Conservation (phyloP, 2,888 invertebrate species). For the Heliconius erato region DNA sequence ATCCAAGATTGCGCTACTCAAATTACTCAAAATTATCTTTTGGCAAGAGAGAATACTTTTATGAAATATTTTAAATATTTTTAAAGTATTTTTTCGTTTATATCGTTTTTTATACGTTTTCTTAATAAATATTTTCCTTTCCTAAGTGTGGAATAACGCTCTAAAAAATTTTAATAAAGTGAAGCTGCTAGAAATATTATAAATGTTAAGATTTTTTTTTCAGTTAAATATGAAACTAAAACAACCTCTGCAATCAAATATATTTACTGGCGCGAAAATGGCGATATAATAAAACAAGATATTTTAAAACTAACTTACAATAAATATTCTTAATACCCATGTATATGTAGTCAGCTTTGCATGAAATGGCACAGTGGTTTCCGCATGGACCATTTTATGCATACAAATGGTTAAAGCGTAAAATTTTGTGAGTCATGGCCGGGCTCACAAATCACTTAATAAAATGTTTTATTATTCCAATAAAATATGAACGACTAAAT, state of each 20-base stretch:
- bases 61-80: no score
- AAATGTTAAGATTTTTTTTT: background rate
- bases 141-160: no score
- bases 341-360: conserved; percentile 3
- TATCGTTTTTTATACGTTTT: no score
- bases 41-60: no score
- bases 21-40: no score
- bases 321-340: background rate
- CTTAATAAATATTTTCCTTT: no score
- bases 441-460: conserved; percentile 33
- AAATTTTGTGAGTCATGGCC: conserved; percentile 39
- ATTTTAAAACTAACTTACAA: background rate
- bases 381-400: conserved; percentile 38
- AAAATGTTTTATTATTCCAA: conserved; percentile 9
- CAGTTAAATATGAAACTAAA: background rate
- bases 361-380: conserved; percentile 34
- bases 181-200: background rate
- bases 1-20: no score
- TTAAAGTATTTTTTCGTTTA: no score
- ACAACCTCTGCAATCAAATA: background rate
- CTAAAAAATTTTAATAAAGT: no score
- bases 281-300: background rate
- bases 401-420: conserved; percentile 43
- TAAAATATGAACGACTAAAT: background rate
- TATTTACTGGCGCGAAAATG: background rate